phyloP scores from a whole-genome alignment of 1,140 invertebrate species.

The Drosophila mojavensis region DNA sequence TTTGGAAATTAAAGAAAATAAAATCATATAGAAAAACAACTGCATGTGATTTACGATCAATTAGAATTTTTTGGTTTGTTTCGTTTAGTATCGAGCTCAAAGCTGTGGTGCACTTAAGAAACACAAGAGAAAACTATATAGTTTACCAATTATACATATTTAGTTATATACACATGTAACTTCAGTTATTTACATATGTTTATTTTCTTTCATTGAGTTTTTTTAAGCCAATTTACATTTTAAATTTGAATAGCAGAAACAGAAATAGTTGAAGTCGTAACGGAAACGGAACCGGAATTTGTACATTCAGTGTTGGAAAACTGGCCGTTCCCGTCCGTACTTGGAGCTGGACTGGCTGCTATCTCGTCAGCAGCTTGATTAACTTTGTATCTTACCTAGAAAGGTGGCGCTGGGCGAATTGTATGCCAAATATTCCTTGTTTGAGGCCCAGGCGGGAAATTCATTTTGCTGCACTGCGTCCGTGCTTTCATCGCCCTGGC shows the following conservation, averaged over 20 bases:
- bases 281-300: slow-evolving; percentile 33
- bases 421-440: slow-evolving; percentile 96
- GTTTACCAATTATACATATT: slow-evolving; percentile 2
- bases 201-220: background rate
- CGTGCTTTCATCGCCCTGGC: slow-evolving; percentile 89
- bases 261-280: slow-evolving; percentile 18
- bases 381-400: slow-evolving; percentile 87
- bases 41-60: slow-evolving; percentile 27
- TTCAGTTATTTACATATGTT: slow-evolving; percentile 37
- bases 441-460: slow-evolving; percentile 95
- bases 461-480: slow-evolving; percentile 92
- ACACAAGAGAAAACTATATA: slow-evolving; percentile 38
- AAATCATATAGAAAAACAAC: slow-evolving; percentile 38
- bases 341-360: background rate
- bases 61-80: slow-evolving; percentile 17
- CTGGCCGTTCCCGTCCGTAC: slow-evolving; percentile 12
- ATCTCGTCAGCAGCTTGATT: background rate
- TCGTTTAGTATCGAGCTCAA: slow-evolving; percentile 8
- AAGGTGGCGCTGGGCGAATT: slow-evolving; percentile 95
- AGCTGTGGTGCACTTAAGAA: slow-evolving; percentile 35
- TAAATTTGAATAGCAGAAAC: slow-evolving; percentile 8
- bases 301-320: slow-evolving; percentile 38
- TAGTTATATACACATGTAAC: slow-evolving; percentile 22
- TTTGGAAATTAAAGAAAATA: slow-evolving; percentile 63
- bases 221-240: slow-evolving; percentile 23